Base-by-base conservation (phyloP, 2,888 invertebrate species). In the Furcula furcula region DNA sequence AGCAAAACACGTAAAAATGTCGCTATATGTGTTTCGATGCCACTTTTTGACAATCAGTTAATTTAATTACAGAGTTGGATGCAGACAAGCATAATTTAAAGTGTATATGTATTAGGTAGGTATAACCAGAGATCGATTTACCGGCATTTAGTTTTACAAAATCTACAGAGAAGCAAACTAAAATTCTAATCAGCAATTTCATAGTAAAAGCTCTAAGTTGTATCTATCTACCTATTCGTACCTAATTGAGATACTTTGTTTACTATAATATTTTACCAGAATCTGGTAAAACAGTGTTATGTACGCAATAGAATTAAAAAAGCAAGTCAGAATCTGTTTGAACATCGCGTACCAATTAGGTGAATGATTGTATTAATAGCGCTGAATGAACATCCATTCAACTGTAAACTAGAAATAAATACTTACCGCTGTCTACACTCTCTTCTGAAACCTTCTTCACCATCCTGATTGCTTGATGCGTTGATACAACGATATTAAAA, bases 401-500 rank as follows among this genome's bases (percentile, higher is more conserved):
- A 29, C 29, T 28, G 39, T 29, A 39, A 34, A 25, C 44, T 34
- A 42, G 28, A 58, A 54, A 55, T n/a, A 27, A 16, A 30, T 40
- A 81, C 89, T 88, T 64, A 89, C 89, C 89, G 68, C 88, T 88
- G 72, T 89, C 89, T 76, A 87, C 87, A 76, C 89, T 87, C 72
- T 89, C 89, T 81, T 89, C 89, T 62, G 87, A 88, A 72, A 89
- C 87, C 81, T 89, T 89, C 80, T 89, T 89, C 75, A 89, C 89
- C 89, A 89, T 89, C 72, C 63, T 87, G 74, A 76, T 76, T 77
- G 73, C 70, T 67, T 78, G 79, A 76, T 80, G 69, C 71, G 73
- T 79, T 77, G 73, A 76, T 76, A 74, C 70, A 78, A 72, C 71
- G 65, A 80, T 79, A 77, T 79, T 78, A 56, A 67, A 64, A 77